phyloP scores from a whole-genome alignment of 2,888 invertebrate genomes.

The Drosophila incognita region DNA sequence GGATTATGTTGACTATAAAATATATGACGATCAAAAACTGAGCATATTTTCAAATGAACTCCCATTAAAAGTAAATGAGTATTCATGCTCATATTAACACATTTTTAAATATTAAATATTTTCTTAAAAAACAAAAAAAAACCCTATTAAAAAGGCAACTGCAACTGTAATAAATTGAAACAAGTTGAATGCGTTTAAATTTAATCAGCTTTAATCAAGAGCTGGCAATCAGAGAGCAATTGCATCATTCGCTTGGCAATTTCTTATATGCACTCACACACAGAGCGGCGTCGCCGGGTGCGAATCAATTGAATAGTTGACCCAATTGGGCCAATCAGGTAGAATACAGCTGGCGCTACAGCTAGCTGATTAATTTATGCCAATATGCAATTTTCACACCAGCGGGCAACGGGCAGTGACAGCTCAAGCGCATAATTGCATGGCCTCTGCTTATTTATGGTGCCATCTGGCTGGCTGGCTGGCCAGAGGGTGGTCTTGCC shows the following conservation, averaged over 20 bases:
- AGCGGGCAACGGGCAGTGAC: conserved; percentile 68
- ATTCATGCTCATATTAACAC: background rate
- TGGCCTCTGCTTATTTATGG: conserved; percentile 66
- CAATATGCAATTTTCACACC: conserved; percentile 78
- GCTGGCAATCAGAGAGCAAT: background rate
- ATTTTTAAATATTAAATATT: background rate
- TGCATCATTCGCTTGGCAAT: conserved; percentile 8
- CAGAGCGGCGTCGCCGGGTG: conserved; percentile 9
- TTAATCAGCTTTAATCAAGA: conserved; percentile 22
- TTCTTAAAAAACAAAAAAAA: background rate
- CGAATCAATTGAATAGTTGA: conserved; percentile 48
- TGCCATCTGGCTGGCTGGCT: conserved; percentile 44
- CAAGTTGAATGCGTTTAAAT: conserved; percentile 14
- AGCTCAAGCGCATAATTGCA: conserved; percentile 76
- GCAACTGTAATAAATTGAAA: background rate
- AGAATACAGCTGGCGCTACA: conserved; percentile 46
- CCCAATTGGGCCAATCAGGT: conserved; percentile 59
- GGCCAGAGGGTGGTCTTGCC: background rate
- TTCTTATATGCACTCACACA: conserved; percentile 28
- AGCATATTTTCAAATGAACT: background rate
- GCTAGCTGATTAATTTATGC: conserved; percentile 74
- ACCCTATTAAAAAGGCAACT: too few species aligned
- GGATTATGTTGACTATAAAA: background rate
- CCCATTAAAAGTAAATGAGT: background rate
- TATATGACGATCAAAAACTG: background rate